These are phyloP conservation scores for Lydus trimaculatus DNA, from an alignment of 2,888 invertebrate species.

Conservation along the genomic window DNA sequence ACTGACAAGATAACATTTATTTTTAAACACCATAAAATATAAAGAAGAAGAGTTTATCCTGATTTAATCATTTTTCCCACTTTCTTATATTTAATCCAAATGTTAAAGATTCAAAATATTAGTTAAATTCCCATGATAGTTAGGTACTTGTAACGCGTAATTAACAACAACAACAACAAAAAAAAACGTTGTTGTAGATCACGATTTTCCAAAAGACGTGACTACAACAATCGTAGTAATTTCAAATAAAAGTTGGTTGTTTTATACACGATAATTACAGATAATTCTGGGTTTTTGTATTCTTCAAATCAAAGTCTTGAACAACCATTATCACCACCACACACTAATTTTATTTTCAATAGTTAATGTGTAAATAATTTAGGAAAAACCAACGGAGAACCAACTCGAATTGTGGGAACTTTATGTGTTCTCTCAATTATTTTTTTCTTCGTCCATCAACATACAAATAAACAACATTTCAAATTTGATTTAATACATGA, in stretches of 20 bases:
- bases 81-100: not conserved
- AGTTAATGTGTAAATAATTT: not conserved
- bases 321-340: not conserved
- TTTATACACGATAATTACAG: not conserved
- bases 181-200: conserved; percentile 12
- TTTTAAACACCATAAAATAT: not conserved
- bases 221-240: conserved; percentile 9
- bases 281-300: conserved; percentile 6
- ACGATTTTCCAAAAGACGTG: conserved; percentile 16
- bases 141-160: not conserved
- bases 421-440: not conserved
- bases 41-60: not conserved
- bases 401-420: not conserved
- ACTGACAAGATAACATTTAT: not conserved
- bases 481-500: not conserved
- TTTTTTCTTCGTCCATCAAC: not conserved
- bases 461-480: not conserved
- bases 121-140: not conserved
- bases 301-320: not conserved
- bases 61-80: not conserved
- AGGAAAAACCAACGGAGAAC: not conserved
- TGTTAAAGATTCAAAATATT: not conserved
- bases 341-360: not conserved
- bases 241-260: conserved; percentile 6
- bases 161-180: not conserved